These are phyloP conservation scores for Potamilus streckersoni DNA, from an alignment of 1,140 invertebrate genomes.

Conservation along the genomic window DNA sequence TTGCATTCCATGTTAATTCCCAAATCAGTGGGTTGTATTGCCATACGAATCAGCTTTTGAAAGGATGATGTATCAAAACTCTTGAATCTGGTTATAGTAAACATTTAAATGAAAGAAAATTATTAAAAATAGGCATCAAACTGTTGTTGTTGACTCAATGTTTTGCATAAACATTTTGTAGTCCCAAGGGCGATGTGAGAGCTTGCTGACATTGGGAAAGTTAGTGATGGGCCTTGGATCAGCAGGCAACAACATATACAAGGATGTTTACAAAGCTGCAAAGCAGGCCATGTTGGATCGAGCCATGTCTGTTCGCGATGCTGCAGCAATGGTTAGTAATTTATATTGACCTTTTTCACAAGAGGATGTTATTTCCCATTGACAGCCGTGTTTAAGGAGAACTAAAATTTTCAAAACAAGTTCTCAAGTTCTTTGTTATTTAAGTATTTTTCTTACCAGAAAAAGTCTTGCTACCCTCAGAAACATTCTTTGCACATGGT, in stretches of 20 bases:
- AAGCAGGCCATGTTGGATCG: slow-evolving; percentile 88
- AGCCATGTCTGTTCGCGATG: slow-evolving; percentile 89
- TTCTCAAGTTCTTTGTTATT: too few relatives aligned
- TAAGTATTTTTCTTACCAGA: too few relatives aligned
- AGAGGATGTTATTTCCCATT: not conserved
- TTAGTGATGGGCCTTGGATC: slow-evolving; percentile 85
- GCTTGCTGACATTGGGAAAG: slow-evolving; percentile 96
- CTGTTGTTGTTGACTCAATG: not conserved
- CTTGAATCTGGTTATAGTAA: not conserved
- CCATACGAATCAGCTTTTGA: too few relatives aligned
- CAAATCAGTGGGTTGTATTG: not conserved
- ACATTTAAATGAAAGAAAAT: not conserved
- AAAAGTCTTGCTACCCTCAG: too few relatives aligned
- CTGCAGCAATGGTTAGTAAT: slow-evolving; percentile 80
- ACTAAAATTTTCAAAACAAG: too few relatives aligned
- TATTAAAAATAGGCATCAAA: not conserved
- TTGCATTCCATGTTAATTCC: not conserved
- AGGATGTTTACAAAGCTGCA: slow-evolving; percentile 91
- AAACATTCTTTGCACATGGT: too few relatives aligned
- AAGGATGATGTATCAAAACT: not conserved
- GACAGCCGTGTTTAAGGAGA: not conserved
- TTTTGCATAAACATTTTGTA: slow-evolving; percentile 47
- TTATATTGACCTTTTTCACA: not conserved
- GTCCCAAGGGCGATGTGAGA: slow-evolving; percentile 95
- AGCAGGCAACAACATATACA: slow-evolving; percentile 87